A percentile compares a stretch with the other conserved stretches of the same genome.
phyloP scores from a whole-genome alignment of 2,888 invertebrate species.

The Scaptomyza caliginosa region DNA sequence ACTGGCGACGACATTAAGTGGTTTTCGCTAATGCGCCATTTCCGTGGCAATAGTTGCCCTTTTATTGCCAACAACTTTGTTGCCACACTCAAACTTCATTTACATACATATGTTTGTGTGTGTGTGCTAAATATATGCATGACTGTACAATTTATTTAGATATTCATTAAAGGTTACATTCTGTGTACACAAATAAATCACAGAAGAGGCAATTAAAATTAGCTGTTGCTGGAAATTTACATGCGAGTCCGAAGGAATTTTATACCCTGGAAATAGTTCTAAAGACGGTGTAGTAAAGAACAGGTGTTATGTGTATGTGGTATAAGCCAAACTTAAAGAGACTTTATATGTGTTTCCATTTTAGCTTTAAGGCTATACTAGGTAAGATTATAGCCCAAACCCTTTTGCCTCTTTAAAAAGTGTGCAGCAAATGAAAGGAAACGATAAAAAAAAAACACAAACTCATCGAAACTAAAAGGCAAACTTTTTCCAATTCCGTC shows the following conservation, averaged over 20 bases:
- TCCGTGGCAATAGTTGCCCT: slow-evolving; percentile 62
- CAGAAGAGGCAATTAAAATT: slow-evolving; percentile 15
- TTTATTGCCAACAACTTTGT: slow-evolving; percentile 57
- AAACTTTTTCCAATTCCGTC: background rate
- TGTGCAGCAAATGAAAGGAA: background rate
- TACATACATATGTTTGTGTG: slow-evolving; percentile 27
- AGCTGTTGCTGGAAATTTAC: slow-evolving; percentile 38
- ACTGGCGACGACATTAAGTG: slow-evolving; percentile 59
- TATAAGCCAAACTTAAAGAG: too few relatives aligned
- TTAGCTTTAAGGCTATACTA: too few relatives aligned
- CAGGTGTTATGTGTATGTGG: too few relatives aligned
- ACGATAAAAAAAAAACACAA: background rate
- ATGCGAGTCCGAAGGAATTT: slow-evolving; percentile 25
- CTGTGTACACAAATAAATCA: slow-evolving; percentile 16
- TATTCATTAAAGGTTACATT: background rate
- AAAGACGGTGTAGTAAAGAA: background rate
- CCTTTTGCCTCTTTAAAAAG: background rate
- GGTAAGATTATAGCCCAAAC: too few relatives aligned
- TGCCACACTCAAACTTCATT: slow-evolving; percentile 28
- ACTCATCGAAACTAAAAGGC: background rate
- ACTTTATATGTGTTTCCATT: too few relatives aligned
- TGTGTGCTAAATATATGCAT: background rate
- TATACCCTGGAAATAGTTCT: background rate
- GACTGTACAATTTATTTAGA: background rate
- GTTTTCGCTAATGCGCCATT: slow-evolving; percentile 72